A percentile compares a stretch with the other conserved stretches of the same genome.
phyloP scores from a whole-genome alignment of 23 tunicate species.

The Halocynthia aurantium region DNA sequence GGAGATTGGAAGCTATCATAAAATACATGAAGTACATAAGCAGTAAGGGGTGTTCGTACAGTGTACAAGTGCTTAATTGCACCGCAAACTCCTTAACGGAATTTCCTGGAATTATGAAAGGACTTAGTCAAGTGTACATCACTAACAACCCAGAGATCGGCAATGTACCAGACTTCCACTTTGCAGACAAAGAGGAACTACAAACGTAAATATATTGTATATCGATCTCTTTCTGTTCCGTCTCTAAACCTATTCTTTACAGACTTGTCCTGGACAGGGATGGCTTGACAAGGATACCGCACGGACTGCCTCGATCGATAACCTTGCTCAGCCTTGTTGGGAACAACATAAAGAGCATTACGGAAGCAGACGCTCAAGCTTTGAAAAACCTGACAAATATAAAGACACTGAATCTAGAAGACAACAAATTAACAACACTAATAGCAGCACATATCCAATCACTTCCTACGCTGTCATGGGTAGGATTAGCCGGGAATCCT shows the following conservation, averaged over 20 bases:
- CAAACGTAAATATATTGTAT: no score
- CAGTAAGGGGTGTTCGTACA: conserved; percentile 10
- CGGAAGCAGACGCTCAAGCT: conserved; percentile 26
- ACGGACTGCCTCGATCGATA: conserved; percentile 43
- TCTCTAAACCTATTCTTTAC: neutral
- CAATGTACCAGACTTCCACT: neutral
- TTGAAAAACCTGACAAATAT: conserved; percentile 33
- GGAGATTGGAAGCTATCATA: conserved; percentile 1
- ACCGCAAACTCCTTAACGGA: neutral
- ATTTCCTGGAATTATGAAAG: neutral
- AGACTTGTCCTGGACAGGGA: conserved; percentile 42
- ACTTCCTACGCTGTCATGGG: conserved; percentile 11
- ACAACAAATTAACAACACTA: conserved; percentile 31
- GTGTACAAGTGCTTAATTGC: neutral
- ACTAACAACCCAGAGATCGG: neutral
- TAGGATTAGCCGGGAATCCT: conserved; percentile 45
- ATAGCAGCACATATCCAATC: conserved; percentile 24
- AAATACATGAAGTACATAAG: neutral
- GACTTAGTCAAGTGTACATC: neutral
- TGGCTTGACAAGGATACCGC: conserved; percentile 44
- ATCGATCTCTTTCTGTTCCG: no score
- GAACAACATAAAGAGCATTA: conserved; percentile 40
- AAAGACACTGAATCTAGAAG: conserved; percentile 16
- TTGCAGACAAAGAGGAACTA: neutral
- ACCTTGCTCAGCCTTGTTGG: conserved; percentile 10